Percentiles rank a stretch among this genome's conserved stretches.
Conservation (phyloP, 2,888 invertebrate genomes). For the Ethmia dodecea region DNA sequence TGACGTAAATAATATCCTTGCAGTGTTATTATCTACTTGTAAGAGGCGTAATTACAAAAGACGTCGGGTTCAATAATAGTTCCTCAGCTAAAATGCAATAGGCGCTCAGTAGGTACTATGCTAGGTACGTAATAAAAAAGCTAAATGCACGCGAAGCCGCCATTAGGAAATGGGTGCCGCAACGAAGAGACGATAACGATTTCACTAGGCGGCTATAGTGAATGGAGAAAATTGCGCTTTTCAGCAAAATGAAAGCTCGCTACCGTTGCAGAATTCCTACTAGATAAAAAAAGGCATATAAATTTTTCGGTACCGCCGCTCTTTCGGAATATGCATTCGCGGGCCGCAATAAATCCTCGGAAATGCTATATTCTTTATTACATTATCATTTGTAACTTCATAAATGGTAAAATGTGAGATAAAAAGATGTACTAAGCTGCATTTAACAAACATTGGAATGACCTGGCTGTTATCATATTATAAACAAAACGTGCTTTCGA, state of each 20-base stretch:
- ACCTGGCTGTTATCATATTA: no score
- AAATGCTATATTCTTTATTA: no score
- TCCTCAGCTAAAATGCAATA: slow-evolving; percentile 28
- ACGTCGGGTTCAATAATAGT: slow-evolving; percentile 10
- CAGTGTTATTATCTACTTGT: slow-evolving; percentile 3
- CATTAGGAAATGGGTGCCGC: slow-evolving; percentile 70
- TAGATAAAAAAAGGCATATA: slow-evolving; percentile 48
- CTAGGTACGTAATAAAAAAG: slow-evolving; percentile 27
- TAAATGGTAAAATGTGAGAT: no score
- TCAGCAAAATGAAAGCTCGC: slow-evolving; percentile 66
- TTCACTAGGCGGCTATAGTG: slow-evolving; percentile 62
- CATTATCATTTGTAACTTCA: no score
- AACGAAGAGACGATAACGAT: slow-evolving; percentile 65
- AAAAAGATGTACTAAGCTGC: no score
- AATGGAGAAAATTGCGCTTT: slow-evolving; percentile 73
- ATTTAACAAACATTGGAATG: no score
- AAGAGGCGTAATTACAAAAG: slow-evolving; percentile 6
- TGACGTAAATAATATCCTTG: slow-evolving; percentile 1
- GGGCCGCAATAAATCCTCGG: slow-evolving; percentile 38
- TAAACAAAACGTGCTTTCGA: no score
- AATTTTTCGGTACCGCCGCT: slow-evolving; percentile 37
- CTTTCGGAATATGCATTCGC: slow-evolving; percentile 43
- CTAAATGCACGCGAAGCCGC: slow-evolving; percentile 67
- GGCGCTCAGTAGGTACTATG: slow-evolving; percentile 26
- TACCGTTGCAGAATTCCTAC: slow-evolving; percentile 51